Evolutionary conservation across 1,140 invertebrate species (phyloP), one percentile per base, ranked within the genome.

Genomic region (Pogonomyrmex barbatus): DNA sequence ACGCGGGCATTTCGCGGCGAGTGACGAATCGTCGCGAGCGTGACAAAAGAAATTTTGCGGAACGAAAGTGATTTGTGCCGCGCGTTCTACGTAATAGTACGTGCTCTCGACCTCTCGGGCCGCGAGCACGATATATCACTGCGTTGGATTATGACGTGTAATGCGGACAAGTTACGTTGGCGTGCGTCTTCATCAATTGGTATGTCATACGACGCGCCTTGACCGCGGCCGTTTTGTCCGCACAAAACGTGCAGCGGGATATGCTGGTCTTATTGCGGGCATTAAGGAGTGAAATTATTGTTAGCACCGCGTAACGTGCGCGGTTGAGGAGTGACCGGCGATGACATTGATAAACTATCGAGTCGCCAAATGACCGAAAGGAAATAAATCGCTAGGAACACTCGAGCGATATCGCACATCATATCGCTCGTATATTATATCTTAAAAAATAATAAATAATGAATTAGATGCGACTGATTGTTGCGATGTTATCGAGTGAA

Each of bases 161-260:
- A 90, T 90, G 81, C 81, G 79, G 86, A 58, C 81, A 76, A 82
- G 79, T 90, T 85, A 70, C 76, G 79, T 87, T 67, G 81, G 86
- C 86, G 84, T 88, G 87, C 60, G 82, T 90, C 89, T 90, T 90
- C 89, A 90, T 90, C 77, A 90, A 79, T 77, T 65, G 67, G 58
- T 65, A 65, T 79, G 82, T 85, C 75, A 73, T 75, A 67, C 65
- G 73, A 67, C 65, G 73, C 45, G 56, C 54, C 47, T 24, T 54
- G 60, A 60, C 58, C 71, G 24, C 24, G 70, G 54, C 73, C 39
- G 58, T 75, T 36, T 68, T 17, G 50, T 54, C 47, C 47, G 14
- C 42, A 70, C 24, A 33, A 87, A 63, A 89, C 77, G 54, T 33
- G 60, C 77, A 52, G 36, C 54, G 39, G 54, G 65, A 68, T 70